A percentile compares a stretch with the other conserved stretches of the same genome.
These are phyloP conservation scores for Leptothorax acervorum DNA, from an alignment of 2,888 invertebrate genomes.

Conservation along the genomic window DNA sequence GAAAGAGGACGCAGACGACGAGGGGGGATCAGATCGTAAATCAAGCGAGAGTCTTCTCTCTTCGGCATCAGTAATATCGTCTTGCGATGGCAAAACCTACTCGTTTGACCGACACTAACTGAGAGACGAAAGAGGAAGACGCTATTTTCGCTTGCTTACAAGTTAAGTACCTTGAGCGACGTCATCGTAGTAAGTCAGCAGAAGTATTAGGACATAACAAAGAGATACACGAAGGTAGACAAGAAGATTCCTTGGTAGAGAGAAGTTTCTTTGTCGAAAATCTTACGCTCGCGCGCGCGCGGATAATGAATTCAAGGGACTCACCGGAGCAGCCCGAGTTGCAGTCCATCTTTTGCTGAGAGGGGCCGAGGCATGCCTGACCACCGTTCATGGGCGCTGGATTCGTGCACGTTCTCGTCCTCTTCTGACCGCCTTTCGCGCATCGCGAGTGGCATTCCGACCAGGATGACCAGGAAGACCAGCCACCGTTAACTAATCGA, in stretches of 20 bases:
- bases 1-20: constrained; percentile 28
- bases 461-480: constrained; percentile 97
- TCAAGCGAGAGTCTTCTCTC: constrained; percentile 71
- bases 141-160: constrained; percentile 38
- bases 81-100: constrained; percentile 63
- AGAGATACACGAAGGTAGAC: constrained; percentile 27
- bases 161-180: constrained; percentile 33
- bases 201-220: constrained; percentile 21
- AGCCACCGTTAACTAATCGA: constrained; percentile 95
- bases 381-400: constrained; percentile 98
- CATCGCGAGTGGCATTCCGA: constrained; percentile 93
- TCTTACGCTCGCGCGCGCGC: constrained; percentile 22
- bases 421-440: constrained; percentile 93
- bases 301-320: constrained; percentile 68
- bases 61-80: constrained; percentile 69
- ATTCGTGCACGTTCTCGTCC: constrained; percentile 94
- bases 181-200: constrained; percentile 22
- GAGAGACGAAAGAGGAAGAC: constrained; percentile 43
- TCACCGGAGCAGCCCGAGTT: constrained; percentile 84
- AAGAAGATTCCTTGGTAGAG: constrained; percentile 47
- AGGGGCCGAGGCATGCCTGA: constrained; percentile 93
- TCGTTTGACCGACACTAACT: constrained; percentile 57
- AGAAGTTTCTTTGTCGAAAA: constrained; percentile 56
- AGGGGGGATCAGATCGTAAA: constrained; percentile 71
- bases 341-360: constrained; percentile 94